Evolutionary conservation across 2,113 vertebrate species (phyloP).

Genomic region (Rhabdornis inornatus): DNA sequence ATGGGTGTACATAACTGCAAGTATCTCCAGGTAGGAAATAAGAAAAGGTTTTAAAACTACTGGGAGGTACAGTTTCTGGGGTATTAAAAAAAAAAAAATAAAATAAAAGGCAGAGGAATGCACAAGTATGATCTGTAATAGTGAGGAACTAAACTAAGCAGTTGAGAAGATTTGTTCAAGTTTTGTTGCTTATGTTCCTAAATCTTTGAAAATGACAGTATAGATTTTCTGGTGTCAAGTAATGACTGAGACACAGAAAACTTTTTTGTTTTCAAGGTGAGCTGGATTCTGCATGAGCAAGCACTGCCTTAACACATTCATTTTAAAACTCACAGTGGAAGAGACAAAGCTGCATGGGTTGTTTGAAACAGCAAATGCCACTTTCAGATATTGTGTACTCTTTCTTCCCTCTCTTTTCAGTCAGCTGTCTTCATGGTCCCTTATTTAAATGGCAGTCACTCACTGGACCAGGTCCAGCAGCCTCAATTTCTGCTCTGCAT

Average conservation of each 20-base stretch:
- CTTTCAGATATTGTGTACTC: neutral
- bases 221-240: neutral
- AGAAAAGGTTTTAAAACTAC: neutral
- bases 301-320: neutral
- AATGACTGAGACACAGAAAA: neutral
- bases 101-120: neutral
- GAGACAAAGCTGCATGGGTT: neutral
- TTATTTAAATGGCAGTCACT: neutral
- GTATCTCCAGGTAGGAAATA: neutral
- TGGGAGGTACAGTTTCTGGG: neutral
- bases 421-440: neutral
- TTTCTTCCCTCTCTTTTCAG: neutral
- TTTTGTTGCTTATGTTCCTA: neutral
- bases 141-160: neutral
- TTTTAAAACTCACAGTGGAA: neutral
- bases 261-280: neutral
- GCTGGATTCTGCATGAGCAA: neutral
- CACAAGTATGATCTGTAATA: fast-evolving
- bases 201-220: neutral
- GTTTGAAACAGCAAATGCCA: neutral
- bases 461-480: neutral
- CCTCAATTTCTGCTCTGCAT: neutral
- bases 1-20: neutral
- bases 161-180: neutral
- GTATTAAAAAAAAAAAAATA: fast-evolving